Evolutionary conservation across 2,888 invertebrate genomes (phyloP), one percentile per base, ranked within the genome.

Genomic region (Peribatodes rhomboidaria): DNA sequence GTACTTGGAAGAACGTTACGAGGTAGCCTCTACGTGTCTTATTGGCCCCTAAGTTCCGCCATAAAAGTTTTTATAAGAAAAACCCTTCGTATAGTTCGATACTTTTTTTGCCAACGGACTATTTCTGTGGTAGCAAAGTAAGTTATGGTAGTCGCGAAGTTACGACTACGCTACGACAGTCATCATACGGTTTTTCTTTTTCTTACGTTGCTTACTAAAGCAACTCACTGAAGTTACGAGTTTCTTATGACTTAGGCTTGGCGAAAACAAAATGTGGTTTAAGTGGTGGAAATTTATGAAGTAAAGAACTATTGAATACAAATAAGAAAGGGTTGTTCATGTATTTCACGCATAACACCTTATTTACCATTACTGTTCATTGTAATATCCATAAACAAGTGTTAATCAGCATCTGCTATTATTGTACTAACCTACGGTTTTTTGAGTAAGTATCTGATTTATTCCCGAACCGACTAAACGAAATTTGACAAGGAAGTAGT

Each of bases 1-100:
- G 61, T 65, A 54, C 60, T 65, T 61, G 57, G 22, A 44, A 67
- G 50, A 61, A 67, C 44, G 61, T 56, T 56, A 63, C 61, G 49
- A 50, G 52, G 47, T 50, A 54, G 47, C 56, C 41, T 33, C 44
- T 64, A 58, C 69, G 66, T 71, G 65, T 61, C 59, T 18, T 60
- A 62, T 67, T 55, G 39, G 55, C 53, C 50, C 56, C 49, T 68
- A 53, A 64, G 55, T 55, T 60, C 41, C 41, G 42, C 47, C 46
- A 59, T 62, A 65, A 59, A 63, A 69, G 49, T 55, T 56, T 65
- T 68, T 57, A 64, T 64, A 60, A 42, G 55, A 65, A 65, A 52
- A 56, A 58, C 53, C 58, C 58, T 58, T 42, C 41, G 39, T 46
- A 37, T 33, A 54, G 53, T 49, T 54, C 58, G 18, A 64, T 59